A percentile compares a stretch with the other conserved stretches of the same genome.
Conservation (phyloP, 37 sponge, comb jelly and placozoan species). For the Halisarca cf. caerulea region DNA sequence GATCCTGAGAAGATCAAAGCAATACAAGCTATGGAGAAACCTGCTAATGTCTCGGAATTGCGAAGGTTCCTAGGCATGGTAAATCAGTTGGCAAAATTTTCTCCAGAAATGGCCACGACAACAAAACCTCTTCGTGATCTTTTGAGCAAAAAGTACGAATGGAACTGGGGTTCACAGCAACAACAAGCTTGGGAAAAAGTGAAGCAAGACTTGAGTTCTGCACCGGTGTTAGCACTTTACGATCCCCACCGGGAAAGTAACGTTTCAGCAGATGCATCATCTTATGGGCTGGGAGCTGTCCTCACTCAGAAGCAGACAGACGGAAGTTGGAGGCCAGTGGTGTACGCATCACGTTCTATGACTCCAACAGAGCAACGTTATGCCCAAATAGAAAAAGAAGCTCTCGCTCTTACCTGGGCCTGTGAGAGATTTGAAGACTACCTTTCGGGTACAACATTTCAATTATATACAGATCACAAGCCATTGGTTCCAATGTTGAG, state of each 20-base stretch:
- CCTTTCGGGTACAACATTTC: too few species aligned
- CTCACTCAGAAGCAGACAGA: neutral
- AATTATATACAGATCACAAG: slow-evolving; percentile 62
- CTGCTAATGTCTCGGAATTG: slow-evolving; percentile 28
- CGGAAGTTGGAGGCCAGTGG: slow-evolving; percentile 15
- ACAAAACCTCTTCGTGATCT: slow-evolving; percentile 23
- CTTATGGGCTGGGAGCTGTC: neutral
- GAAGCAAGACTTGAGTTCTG: neutral
- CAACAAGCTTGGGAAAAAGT: slow-evolving; percentile 11
- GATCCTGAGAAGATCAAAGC: neutral
- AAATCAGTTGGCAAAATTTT: slow-evolving; percentile 17
- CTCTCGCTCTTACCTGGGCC: slow-evolving; percentile 28
- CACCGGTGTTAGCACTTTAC: slow-evolving; percentile 12
- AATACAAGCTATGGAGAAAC: neutral
- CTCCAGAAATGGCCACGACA: slow-evolving; percentile 9
- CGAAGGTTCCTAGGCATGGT: slow-evolving; percentile 43
- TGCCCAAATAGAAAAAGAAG: too few species aligned
- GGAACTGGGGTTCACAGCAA: slow-evolving; percentile 19
- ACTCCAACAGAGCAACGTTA: too few species aligned
- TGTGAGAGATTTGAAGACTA: slow-evolving; percentile 44
- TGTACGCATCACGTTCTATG: too few species aligned
- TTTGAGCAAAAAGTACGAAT: slow-evolving; percentile 9
- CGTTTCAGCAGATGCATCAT: neutral
- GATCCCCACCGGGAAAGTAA: neutral
- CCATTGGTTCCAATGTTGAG: slow-evolving; percentile 55